Conservation (phyloP, 2,888 invertebrate genomes). For the Erebia epiphron region DNA sequence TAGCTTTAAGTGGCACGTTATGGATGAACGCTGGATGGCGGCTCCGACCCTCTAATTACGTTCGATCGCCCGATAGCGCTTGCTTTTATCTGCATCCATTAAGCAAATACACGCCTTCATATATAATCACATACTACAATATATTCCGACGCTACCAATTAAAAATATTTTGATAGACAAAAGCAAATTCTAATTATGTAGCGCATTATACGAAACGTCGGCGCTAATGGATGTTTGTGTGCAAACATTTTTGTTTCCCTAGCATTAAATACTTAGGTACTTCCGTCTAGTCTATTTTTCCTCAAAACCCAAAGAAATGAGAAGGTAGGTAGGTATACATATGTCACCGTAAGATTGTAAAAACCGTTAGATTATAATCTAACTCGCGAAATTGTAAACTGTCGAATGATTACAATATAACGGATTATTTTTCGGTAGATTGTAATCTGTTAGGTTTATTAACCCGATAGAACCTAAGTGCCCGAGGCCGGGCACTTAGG, state of each 20-base stretch:
- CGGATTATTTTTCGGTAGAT: too few relatives aligned
- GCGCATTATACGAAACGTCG: conserved; percentile 59
- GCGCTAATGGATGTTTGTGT: conserved; percentile 66
- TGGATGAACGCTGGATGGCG: conserved; percentile 57
- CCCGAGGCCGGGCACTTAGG: too few relatives aligned
- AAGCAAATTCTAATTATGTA: conserved; percentile 69
- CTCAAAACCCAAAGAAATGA: too few relatives aligned
- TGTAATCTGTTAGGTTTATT: too few relatives aligned
- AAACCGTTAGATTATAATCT: too few relatives aligned
- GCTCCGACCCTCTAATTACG: conserved; percentile 71
- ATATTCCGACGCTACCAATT: conserved; percentile 76
- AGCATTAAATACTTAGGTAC: not conserved
- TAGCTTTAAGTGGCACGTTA: conserved; percentile 77
- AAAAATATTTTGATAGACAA: conserved; percentile 82
- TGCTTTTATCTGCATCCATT: conserved; percentile 81
- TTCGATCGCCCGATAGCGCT: conserved; percentile 74
- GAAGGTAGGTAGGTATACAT: too few relatives aligned
- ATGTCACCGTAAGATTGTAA: too few relatives aligned
- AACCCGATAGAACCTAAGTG: too few relatives aligned
- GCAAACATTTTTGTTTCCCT: conserved; percentile 61
- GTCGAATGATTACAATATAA: too few relatives aligned
- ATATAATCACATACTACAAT: conserved; percentile 75
- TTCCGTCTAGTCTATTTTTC: too few relatives aligned
- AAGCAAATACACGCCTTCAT: conserved; percentile 81
- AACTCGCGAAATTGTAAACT: too few relatives aligned